phyloP scores from a whole-genome alignment of 2,888 invertebrate genomes.

The Synergus gifuensis region DNA sequence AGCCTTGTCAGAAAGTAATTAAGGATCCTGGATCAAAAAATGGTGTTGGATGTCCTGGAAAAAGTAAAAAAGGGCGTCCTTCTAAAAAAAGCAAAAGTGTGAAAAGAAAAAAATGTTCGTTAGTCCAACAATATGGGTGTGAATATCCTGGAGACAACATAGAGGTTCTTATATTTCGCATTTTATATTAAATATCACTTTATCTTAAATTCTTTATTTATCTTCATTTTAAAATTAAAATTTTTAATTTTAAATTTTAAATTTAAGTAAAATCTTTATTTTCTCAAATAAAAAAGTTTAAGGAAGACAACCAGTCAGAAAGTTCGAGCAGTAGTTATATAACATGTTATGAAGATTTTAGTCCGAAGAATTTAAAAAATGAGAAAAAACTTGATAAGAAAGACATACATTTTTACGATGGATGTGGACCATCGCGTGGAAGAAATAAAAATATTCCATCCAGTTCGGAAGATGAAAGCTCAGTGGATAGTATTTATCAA shows the following conservation, averaged over 20 bases:
- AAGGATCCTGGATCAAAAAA: not conserved
- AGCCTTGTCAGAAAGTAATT: not conserved
- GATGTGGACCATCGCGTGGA: not conserved
- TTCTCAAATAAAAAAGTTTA: not conserved
- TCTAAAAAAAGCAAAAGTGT: not conserved
- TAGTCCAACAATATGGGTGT: not conserved
- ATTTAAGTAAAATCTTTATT: no score
- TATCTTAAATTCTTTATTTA: no score
- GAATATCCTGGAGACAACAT: not conserved
- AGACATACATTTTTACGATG: not conserved
- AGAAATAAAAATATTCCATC: not conserved
- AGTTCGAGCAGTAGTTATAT: not conserved
- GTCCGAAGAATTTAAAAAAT: not conserved
- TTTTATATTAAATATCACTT: not conserved
- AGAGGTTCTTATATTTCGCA: not conserved
- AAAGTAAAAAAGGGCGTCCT: not conserved
- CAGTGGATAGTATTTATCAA: not conserved
- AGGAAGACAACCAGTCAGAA: not conserved
- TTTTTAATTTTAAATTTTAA: no score
- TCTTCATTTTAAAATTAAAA: no score
- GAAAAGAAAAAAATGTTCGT: not conserved
- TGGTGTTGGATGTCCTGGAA: not conserved
- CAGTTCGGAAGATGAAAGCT: not conserved
- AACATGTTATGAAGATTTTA: constrained; percentile 6
- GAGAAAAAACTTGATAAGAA: not conserved